These are phyloP conservation scores for Cyprinella venusta DNA, from an alignment of 2,797 vertebrate genomes.

Conservation along the genomic window DNA sequence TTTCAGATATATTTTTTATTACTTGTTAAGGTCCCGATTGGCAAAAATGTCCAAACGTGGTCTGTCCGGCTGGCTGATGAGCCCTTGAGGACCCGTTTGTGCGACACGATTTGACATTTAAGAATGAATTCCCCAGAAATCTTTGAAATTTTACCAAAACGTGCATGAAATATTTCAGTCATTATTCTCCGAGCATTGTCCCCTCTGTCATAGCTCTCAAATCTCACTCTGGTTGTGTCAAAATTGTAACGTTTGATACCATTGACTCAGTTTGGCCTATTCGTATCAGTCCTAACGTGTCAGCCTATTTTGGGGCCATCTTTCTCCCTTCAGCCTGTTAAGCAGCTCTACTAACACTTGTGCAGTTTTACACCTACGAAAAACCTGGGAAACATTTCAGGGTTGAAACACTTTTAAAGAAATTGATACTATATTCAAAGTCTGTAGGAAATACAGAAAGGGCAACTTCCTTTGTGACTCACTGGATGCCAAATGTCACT, in stretches of 20 bases:
- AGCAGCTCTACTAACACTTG: constrained; percentile 1
- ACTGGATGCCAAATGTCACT: not conserved
- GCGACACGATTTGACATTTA: not conserved
- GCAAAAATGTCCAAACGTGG: constrained; percentile 6
- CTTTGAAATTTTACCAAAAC: not conserved
- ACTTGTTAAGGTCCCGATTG: not conserved
- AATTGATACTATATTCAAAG: not conserved
- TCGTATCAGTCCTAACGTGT: not conserved
- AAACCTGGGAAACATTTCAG: not conserved
- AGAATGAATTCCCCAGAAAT: not conserved
- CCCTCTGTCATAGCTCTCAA: not conserved
- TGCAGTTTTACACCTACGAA: not conserved
- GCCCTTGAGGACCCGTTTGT: not conserved
- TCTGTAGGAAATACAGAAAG: not conserved
- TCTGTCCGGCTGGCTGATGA: constrained; percentile 4
- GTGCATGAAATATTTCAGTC: not conserved
- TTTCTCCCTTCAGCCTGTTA: not conserved
- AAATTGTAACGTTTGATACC: not conserved
- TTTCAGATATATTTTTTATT: constrained; percentile 2
- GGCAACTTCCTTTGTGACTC: not conserved
- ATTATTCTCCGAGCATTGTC: not conserved
- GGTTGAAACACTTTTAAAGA: not conserved
- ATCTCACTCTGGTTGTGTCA: not conserved
- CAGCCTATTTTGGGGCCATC: constrained; percentile 6
- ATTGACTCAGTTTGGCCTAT: not conserved